Evolutionary conservation across 2,888 invertebrate species (phyloP).

Genomic region (Erannis defoliaria): DNA sequence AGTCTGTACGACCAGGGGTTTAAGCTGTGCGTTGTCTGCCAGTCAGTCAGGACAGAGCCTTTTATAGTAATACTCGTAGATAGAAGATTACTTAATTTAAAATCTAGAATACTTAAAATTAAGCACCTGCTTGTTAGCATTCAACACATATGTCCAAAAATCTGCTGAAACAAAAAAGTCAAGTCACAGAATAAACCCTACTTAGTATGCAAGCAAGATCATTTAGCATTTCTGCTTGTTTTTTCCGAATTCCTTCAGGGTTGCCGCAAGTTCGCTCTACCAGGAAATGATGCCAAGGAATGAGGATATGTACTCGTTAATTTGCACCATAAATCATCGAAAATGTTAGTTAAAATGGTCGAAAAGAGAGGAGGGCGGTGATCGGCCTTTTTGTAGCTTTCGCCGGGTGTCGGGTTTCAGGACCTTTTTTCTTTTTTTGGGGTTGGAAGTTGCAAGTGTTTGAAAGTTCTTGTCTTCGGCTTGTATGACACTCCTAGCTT

Average conservation of each 20-base stretch:
- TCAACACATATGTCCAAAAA: constrained; percentile 32
- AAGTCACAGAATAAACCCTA: constrained; percentile 41
- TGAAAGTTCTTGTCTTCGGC: constrained; percentile 37
- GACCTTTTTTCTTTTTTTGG: constrained; percentile 60
- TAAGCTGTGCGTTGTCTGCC: too few relatives aligned
- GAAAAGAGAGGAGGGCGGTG: constrained; percentile 66
- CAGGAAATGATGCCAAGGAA: constrained; percentile 85
- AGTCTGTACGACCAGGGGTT: too few relatives aligned
- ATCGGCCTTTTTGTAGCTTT: constrained; percentile 74
- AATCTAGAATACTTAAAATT: not conserved
- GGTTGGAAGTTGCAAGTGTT: constrained; percentile 18
- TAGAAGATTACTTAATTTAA: not conserved
- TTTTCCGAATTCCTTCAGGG: constrained; percentile 71
- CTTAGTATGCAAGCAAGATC: constrained; percentile 45
- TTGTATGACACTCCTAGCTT: constrained; percentile 1
- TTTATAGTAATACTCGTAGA: too few relatives aligned
- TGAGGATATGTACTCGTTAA: constrained; percentile 86
- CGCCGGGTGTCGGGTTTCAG: constrained; percentile 70
- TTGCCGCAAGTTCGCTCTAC: constrained; percentile 77
- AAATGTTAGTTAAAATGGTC: constrained; percentile 67
- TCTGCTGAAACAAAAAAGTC: constrained; percentile 48
- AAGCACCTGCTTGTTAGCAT: constrained; percentile 13
- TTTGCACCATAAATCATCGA: constrained; percentile 86
- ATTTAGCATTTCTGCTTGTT: constrained; percentile 66
- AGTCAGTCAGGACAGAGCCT: too few relatives aligned